These are phyloP conservation scores for Cnemophilus loriae DNA, from an alignment of 2,113 vertebrate genomes.

Conservation along the genomic window DNA sequence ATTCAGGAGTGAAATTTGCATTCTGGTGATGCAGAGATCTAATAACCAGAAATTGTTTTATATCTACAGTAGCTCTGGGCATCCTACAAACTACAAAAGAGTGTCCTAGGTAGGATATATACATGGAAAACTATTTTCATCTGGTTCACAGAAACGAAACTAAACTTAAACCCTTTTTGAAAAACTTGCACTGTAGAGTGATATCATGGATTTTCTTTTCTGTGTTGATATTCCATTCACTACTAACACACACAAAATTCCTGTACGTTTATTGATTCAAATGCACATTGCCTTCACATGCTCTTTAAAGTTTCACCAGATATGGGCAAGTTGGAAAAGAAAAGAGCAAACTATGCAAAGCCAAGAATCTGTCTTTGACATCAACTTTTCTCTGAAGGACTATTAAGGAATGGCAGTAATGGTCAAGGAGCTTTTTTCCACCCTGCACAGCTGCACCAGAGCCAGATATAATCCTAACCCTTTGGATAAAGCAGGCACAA, in stretches of 20 bases:
- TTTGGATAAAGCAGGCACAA: background rate
- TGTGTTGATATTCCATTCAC: background rate
- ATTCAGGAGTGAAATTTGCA: conserved; percentile 39
- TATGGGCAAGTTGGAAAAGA: background rate
- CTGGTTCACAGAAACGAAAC: background rate
- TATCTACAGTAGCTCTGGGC: conserved; percentile 32
- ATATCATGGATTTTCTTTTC: background rate
- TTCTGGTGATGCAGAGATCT: conserved; percentile 48
- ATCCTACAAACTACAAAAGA: background rate
- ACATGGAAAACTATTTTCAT: background rate
- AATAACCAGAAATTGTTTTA: conserved; percentile 39
- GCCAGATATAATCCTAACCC: background rate
- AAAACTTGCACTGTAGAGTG: background rate
- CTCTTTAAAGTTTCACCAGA: background rate
- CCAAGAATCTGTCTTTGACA: background rate
- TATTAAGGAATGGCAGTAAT: background rate
- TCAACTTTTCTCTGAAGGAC: background rate
- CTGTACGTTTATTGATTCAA: background rate
- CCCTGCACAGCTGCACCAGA: background rate
- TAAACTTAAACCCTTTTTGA: background rate
- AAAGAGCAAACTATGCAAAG: background rate
- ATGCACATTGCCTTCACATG: background rate
- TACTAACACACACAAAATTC: background rate
- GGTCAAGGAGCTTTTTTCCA: background rate
- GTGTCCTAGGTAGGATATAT: background rate